Conservation (phyloP, 2,797 vertebrate species). For the Simalia tracyae region DNA sequence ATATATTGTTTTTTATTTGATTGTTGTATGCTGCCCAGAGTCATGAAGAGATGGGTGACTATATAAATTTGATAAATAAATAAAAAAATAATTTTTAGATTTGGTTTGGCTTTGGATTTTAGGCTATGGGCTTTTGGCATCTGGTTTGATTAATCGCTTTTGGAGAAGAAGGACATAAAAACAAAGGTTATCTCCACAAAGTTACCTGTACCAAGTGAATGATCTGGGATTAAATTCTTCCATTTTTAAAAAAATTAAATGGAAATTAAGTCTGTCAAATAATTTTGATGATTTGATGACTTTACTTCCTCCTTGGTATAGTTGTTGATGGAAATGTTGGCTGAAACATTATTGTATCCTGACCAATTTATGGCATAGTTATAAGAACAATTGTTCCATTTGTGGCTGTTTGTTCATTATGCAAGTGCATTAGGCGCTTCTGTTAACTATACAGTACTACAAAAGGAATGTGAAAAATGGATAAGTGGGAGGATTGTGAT, state of each 20-base stretch:
- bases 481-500: slow-evolving; percentile 38
- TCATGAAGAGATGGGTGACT: too few species aligned
- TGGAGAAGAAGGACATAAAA: accelerated
- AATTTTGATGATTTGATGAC: background rate
- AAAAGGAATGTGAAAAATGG: slow-evolving; percentile 52
- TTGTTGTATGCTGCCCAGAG: too few species aligned
- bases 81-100: background rate
- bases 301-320: background rate
- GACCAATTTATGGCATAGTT: background rate
- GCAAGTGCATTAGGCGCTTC: background rate
- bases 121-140: background rate
- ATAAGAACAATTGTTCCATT: background rate
- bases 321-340: slow-evolving; percentile 12
- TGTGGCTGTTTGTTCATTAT: background rate
- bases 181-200: background rate
- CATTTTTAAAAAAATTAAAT: background rate
- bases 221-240: background rate
- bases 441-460: background rate
- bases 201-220: background rate
- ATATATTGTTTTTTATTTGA: too few species aligned
- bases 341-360: slow-evolving; percentile 9
- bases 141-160: slow-evolving; percentile 3
- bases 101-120: background rate
- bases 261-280: background rate
- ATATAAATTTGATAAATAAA: too few species aligned